These are phyloP conservation scores for Porites divaricata DNA, from an alignment of 92 coral and sea anemone species.

Conservation along the genomic window DNA sequence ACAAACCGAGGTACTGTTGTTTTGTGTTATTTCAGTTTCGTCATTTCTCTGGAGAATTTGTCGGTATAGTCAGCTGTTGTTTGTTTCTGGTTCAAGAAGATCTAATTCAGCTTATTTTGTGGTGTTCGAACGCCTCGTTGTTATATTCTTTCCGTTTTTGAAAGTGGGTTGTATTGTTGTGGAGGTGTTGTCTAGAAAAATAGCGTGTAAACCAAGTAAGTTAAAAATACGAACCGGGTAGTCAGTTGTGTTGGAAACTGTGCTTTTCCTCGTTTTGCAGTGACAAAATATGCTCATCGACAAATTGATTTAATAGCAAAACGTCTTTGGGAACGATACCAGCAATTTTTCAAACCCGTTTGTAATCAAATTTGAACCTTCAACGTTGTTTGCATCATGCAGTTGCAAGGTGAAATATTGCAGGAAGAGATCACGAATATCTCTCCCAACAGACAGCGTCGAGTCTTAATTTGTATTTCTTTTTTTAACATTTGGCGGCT, in stretches of 20 bases:
- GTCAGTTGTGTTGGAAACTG: background rate
- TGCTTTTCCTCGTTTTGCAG: background rate
- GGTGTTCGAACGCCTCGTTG: background rate
- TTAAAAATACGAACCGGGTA: background rate
- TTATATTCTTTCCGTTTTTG: background rate
- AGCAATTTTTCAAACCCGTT: background rate
- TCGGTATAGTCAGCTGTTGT: background rate
- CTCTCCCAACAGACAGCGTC: background rate
- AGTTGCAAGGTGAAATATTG: background rate
- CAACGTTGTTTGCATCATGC: conserved; percentile 6
- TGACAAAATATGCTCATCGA: background rate
- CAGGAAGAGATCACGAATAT: background rate
- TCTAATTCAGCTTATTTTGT: background rate
- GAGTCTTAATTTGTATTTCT: background rate
- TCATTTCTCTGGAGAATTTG: conserved; percentile 3
- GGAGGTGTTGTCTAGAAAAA: conserved; percentile 50
- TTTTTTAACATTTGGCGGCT: background rate
- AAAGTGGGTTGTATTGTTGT: conserved; percentile 4
- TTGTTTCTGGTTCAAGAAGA: background rate
- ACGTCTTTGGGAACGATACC: background rate
- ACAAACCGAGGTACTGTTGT: conserved; percentile 54
- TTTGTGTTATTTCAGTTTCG: conserved; percentile 4
- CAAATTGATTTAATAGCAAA: background rate
- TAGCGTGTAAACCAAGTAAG: conserved; percentile 4
- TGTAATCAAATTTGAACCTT: conserved; percentile 29